A percentile compares a stretch with the other conserved stretches of the same genome.
Evolutionary conservation across 2,888 invertebrate genomes (phyloP).

Genomic region (Caenorhabditis parvicauda): DNA sequence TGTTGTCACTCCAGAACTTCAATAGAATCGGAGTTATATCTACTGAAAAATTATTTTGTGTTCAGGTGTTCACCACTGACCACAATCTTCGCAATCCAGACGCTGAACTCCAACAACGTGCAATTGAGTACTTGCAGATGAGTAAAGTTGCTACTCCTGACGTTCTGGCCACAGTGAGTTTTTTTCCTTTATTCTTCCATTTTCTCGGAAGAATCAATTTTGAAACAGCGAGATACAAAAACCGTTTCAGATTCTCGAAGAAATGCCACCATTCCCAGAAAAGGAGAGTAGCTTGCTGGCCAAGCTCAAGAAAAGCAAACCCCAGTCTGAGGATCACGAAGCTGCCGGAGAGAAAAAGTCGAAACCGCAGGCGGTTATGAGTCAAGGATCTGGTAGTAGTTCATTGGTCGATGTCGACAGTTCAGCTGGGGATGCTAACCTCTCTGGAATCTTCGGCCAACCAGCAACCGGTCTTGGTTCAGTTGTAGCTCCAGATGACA

Average conservation of each 20-base stretch:
- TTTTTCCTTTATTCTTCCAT: neutral
- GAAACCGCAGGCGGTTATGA: conserved; percentile 45
- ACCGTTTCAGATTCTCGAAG: conserved; percentile 73
- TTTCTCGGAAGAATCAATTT: neutral
- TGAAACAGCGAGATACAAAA: too few species aligned
- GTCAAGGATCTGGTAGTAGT: conserved; percentile 15
- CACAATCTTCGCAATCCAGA: conserved; percentile 95
- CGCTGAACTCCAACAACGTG: conserved; percentile 95
- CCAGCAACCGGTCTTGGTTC: conserved; percentile 5
- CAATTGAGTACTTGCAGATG: conserved; percentile 93
- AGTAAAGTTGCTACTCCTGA: conserved; percentile 93
- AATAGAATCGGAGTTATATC: neutral
- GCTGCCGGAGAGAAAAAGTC: conserved; percentile 60
- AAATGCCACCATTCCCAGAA: conserved; percentile 99
- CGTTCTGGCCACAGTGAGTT: conserved; percentile 72
- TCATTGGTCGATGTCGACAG: conserved; percentile 33
- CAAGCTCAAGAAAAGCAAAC: conserved; percentile 96
- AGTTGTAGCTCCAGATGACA: conserved; percentile 7
- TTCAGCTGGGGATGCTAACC: neutral
- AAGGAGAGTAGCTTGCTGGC: conserved; percentile 87
- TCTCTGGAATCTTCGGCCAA: conserved; percentile 15
- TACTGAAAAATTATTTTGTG: neutral
- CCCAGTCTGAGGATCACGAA: conserved; percentile 78
- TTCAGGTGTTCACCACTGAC: conserved; percentile 70
- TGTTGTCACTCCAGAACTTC: too few species aligned